Percentiles rank a stretch among this genome's conserved stretches.
Conservation (phyloP, 2,113 vertebrate genomes). For the Haplochromis vanheusdeni region DNA sequence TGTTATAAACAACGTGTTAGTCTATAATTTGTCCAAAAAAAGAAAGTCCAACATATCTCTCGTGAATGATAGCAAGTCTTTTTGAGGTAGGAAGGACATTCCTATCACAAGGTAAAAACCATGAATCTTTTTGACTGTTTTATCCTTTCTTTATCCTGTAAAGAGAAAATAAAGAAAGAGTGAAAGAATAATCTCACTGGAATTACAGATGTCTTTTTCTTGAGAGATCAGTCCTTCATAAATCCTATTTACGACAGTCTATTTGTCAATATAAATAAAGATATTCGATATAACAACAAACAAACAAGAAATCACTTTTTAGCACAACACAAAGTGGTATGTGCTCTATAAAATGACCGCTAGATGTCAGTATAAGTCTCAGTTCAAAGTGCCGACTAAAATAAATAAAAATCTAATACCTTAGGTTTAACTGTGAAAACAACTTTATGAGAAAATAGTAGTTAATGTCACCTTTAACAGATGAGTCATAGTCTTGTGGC, state of each 20-base stretch:
- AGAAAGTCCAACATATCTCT: not conserved
- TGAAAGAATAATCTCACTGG: not conserved
- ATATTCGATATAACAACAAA: not conserved
- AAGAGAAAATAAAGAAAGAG: accelerated
- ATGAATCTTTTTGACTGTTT: not conserved
- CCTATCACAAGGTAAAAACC: not conserved
- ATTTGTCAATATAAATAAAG: not conserved
- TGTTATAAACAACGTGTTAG: not conserved
- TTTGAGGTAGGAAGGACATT: not conserved
- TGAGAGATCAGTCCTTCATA: not conserved
- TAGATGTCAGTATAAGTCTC: slow-evolving; percentile 12
- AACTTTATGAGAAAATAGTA: not conserved
- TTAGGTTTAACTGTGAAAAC: not conserved
- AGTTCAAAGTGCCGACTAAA: not conserved
- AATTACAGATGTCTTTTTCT: not conserved
- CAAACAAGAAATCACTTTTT: not conserved
- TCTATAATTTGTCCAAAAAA: not conserved
- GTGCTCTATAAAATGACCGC: not conserved
- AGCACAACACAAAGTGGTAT: not conserved
- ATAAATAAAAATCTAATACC: not conserved
- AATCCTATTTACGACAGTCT: not conserved
- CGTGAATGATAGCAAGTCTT: not conserved
- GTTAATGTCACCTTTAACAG: not conserved
- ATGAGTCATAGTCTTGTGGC: not conserved
- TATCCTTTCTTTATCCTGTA: not conserved